A percentile compares a stretch with the other conserved stretches of the same genome.
phyloP scores from a whole-genome alignment of 2,888 invertebrate genomes.

The Papilio protenor region DNA sequence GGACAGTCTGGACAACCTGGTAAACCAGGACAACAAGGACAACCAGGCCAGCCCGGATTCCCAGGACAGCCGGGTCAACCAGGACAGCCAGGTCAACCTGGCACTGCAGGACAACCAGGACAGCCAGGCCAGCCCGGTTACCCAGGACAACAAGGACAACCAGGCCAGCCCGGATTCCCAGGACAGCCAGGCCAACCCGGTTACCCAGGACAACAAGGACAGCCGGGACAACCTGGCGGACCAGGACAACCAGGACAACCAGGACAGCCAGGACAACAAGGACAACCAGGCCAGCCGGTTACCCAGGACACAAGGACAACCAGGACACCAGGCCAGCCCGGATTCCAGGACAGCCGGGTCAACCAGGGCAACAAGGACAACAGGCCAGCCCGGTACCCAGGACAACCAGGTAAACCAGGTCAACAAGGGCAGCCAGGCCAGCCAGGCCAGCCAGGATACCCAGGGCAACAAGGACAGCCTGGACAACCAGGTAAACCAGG shows the following conservation, averaged over 20 bases:
- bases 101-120: too few relatives aligned
- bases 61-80: too few relatives aligned
- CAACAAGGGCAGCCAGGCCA: conserved; percentile 50
- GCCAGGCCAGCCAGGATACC: conserved; percentile 47
- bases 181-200: too few relatives aligned
- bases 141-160: conserved; percentile 44
- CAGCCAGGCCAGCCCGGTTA: conserved; percentile 47
- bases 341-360: conserved; percentile 44
- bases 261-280: conserved; percentile 49
- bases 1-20: too few relatives aligned
- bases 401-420: background rate
- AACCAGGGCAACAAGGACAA: background rate
- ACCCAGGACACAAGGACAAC: conserved; percentile 49
- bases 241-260: conserved; percentile 58
- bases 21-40: too few relatives aligned
- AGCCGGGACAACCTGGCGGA: conserved; percentile 42
- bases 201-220: background rate
- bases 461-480: too few relatives aligned
- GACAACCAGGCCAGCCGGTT: background rate
- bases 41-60: too few relatives aligned
- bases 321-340: too few relatives aligned
- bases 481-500: too few relatives aligned
- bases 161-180: too few relatives aligned
- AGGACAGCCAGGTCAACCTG: too few relatives aligned
- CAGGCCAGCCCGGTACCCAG: background rate